phyloP scores from a whole-genome alignment of 1,140 invertebrate species.

The Zaprionus vittiger region DNA sequence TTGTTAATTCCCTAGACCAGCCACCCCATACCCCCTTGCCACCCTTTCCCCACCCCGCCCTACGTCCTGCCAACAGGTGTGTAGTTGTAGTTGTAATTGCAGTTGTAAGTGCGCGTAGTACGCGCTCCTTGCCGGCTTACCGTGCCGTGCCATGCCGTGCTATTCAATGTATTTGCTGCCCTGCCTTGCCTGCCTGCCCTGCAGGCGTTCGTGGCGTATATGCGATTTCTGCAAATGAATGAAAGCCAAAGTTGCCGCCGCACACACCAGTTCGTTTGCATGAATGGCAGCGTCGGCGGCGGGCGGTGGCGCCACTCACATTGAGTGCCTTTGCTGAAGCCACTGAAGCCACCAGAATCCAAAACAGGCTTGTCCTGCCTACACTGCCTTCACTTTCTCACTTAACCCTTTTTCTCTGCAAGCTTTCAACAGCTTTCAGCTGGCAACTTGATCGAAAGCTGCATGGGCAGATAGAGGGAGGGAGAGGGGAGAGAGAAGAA shows the following conservation, averaged over 20 bases:
- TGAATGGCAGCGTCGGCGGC: slow-evolving; percentile 27
- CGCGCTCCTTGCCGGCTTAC: slow-evolving; percentile 25
- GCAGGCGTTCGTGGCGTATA: slow-evolving; percentile 1
- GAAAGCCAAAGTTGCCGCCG: slow-evolving; percentile 44
- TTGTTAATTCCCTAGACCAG: slow-evolving; percentile 54
- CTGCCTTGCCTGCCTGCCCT: not conserved
- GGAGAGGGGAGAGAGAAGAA: too few species aligned
- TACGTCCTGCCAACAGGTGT: not conserved
- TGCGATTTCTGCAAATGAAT: slow-evolving; percentile 58
- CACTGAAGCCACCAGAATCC: not conserved
- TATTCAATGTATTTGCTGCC: not conserved
- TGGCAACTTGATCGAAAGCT: not conserved
- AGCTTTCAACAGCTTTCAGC: slow-evolving; percentile 1
- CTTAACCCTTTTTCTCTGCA: too few species aligned
- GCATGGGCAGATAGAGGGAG: too few species aligned
- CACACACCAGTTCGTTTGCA: slow-evolving; percentile 12
- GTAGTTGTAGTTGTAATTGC: slow-evolving; percentile 62
- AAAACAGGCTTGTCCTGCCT: too few species aligned
- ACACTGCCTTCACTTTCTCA: too few species aligned
- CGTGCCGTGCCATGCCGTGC: not conserved
- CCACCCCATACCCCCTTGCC: not conserved
- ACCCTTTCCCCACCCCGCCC: not conserved
- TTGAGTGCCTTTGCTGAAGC: not conserved
- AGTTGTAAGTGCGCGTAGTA: slow-evolving; percentile 70
- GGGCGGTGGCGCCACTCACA: not conserved